A percentile compares a stretch with the other conserved stretches of the same genome.
These are phyloP conservation scores for Spinibarbus caldwelli DNA, from an alignment of 2,797 vertebrate genomes.

Conservation along the genomic window DNA sequence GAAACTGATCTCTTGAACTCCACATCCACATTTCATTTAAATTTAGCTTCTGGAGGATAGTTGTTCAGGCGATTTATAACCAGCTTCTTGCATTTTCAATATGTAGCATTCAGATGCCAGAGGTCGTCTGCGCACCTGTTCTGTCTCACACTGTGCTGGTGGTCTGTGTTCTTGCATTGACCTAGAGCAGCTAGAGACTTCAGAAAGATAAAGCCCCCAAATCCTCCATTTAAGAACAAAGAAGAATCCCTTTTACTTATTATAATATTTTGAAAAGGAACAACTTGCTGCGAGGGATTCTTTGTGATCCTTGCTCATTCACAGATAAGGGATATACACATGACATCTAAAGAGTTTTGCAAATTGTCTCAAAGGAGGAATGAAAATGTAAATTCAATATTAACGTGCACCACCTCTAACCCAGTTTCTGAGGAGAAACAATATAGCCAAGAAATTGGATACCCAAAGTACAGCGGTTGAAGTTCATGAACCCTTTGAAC, in stretches of 20 bases:
- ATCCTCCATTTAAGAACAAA: conserved; percentile 34
- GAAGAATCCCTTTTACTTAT: conserved; percentile 16
- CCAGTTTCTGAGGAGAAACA: background rate
- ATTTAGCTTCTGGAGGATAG: background rate
- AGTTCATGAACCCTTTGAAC: conserved; percentile 2
- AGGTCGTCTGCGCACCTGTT: conserved; percentile 31
- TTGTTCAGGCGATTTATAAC: background rate
- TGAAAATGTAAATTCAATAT: conserved; percentile 18
- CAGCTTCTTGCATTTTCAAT: conserved; percentile 26
- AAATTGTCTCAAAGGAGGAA: conserved; percentile 19
- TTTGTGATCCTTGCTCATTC: conserved; percentile 14
- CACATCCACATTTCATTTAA: background rate
- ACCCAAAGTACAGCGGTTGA: background rate
- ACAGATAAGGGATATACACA: conserved; percentile 16
- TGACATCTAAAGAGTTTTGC: background rate
- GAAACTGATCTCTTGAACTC: background rate
- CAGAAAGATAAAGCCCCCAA: conserved; percentile 34
- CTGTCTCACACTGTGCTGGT: conserved; percentile 5
- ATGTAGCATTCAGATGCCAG: conserved; percentile 34
- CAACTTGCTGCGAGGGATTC: conserved; percentile 26
- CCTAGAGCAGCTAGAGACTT: conserved; percentile 15
- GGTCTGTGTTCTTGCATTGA: conserved; percentile 9
- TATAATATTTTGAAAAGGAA: conserved; percentile 26
- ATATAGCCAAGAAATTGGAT: background rate
- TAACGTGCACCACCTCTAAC: conserved; percentile 1